phyloP scores from a whole-genome alignment of 2,888 invertebrate species.

The Latheticus oryzae region DNA sequence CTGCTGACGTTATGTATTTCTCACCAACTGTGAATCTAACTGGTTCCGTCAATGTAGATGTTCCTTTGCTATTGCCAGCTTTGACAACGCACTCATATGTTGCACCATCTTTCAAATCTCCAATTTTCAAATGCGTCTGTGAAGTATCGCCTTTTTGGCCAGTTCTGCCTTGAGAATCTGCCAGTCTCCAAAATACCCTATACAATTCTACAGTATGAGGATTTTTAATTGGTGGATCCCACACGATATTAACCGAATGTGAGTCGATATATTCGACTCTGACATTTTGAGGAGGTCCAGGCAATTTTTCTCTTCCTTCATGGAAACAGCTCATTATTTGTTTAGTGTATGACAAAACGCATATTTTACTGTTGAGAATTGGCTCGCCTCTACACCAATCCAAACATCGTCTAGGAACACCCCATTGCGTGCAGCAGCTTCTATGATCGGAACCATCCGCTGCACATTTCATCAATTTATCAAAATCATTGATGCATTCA shows the following conservation, averaged over 20 bases:
- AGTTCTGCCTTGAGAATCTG: constrained; percentile 67
- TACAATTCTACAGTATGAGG: constrained; percentile 85
- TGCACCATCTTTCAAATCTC: constrained; percentile 78
- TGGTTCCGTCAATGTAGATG: constrained; percentile 80
- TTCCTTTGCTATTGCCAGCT: constrained; percentile 78
- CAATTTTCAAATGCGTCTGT: constrained; percentile 76
- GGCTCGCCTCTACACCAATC: constrained; percentile 87
- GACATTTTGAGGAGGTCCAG: constrained; percentile 82
- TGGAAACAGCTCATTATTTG: constrained; percentile 85
- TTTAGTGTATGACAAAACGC: constrained; percentile 79
- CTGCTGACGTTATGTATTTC: constrained; percentile 78
- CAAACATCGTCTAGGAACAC: constrained; percentile 83
- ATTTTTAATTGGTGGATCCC: constrained; percentile 86
- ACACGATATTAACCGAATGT: constrained; percentile 72
- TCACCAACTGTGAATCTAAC: constrained; percentile 81
- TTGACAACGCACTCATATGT: constrained; percentile 85
- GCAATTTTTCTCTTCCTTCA: constrained; percentile 79
- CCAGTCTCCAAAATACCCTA: constrained; percentile 83
- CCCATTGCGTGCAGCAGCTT: constrained; percentile 83
- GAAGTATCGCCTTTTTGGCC: constrained; percentile 79
- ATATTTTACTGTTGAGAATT: constrained; percentile 73
- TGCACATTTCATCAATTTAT: constrained; percentile 88
- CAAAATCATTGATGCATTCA: constrained; percentile 84
- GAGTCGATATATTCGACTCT: constrained; percentile 70
- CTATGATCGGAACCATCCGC: constrained; percentile 86